A percentile compares a stretch with the other conserved stretches of the same genome.
Conservation (phyloP, 2,797 vertebrate species). For the Gastrophryne carolinensis region DNA sequence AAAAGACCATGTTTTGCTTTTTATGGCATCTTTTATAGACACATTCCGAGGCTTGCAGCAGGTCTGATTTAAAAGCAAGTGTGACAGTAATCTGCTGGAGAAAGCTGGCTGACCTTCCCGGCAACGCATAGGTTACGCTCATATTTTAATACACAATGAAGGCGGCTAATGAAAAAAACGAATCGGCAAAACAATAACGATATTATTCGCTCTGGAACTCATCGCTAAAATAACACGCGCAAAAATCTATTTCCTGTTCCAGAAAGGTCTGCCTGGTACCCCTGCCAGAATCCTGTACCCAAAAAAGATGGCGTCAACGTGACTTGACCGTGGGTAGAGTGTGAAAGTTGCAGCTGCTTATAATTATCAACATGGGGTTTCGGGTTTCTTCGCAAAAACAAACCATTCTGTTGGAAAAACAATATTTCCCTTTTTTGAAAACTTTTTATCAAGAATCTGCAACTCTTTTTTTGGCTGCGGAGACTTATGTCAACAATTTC, state of each 20-base stretch:
- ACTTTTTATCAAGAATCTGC: conserved; percentile 5
- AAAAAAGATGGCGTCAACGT: conserved; percentile 31
- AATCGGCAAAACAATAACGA: not conserved
- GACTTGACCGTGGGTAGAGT: conserved; percentile 3
- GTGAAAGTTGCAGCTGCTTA: conserved; percentile 28
- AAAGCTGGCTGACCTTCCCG: not conserved
- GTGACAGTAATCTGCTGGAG: not conserved
- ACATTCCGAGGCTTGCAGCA: not conserved
- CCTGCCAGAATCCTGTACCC: conserved; percentile 34
- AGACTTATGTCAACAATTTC: not conserved
- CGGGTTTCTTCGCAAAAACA: conserved; percentile 46
- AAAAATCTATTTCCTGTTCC: conserved; percentile 20
- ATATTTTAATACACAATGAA: not conserved
- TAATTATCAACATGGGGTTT: conserved; percentile 35
- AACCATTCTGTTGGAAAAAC: conserved; percentile 45
- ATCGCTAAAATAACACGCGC: conserved; percentile 9
- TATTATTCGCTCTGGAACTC: conserved; percentile 28
- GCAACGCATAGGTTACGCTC: conserved; percentile 3
- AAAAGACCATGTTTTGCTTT: not conserved
- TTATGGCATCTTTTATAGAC: conserved; percentile 2
- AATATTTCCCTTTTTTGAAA: conserved; percentile 35
- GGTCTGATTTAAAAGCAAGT: not conserved
- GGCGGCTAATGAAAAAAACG: not conserved
- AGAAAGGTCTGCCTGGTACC: not conserved
- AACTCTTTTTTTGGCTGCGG: conserved; percentile 25